A percentile compares a stretch with the other conserved stretches of the same genome.
Conservation (phyloP, 1,140 invertebrate genomes). For the Achroia grisella region DNA sequence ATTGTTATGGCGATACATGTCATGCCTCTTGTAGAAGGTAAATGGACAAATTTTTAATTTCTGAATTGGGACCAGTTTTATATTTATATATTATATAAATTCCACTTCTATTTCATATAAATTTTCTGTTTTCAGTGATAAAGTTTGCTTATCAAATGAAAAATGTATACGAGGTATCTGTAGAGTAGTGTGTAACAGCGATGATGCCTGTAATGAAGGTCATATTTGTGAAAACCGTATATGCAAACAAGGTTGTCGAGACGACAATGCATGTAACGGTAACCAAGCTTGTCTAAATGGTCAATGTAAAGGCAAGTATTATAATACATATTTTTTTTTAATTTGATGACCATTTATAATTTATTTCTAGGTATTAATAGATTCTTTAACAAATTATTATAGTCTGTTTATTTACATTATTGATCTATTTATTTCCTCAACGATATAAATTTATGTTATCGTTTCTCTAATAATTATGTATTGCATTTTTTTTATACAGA, state of each 20-base stretch:
- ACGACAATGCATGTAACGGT: slow-evolving; percentile 83
- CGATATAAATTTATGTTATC: no score
- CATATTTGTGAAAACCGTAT: slow-evolving; percentile 91
- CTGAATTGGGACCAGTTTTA: no score
- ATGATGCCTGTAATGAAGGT: slow-evolving; percentile 83
- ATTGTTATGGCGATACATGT: slow-evolving; percentile 84
- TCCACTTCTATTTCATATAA: no score
- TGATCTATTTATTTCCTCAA: no score
- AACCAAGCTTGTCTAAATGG: slow-evolving; percentile 87
- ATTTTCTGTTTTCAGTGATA: slow-evolving; percentile 77
- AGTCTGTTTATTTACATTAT: no score
- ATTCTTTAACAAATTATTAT: no score
- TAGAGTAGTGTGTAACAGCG: slow-evolving; percentile 88
- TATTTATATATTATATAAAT: no score
- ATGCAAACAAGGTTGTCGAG: slow-evolving; percentile 88
- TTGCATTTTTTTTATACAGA: slow-evolving; percentile 69
- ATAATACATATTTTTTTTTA: not conserved
- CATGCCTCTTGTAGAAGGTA: slow-evolving; percentile 82
- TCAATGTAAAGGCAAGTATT: slow-evolving; percentile 81
- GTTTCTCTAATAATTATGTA: slow-evolving; percentile 8
- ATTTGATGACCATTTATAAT: no score
- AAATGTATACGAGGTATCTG: slow-evolving; percentile 87
- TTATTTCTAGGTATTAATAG: no score
- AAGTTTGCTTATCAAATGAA: slow-evolving; percentile 87
- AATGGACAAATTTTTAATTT: not conserved